A percentile compares a stretch with the other conserved stretches of the same genome.
Conservation (phyloP, 37 sponge, comb jelly and placozoan genomes). For the Crambe crambe region DNA sequence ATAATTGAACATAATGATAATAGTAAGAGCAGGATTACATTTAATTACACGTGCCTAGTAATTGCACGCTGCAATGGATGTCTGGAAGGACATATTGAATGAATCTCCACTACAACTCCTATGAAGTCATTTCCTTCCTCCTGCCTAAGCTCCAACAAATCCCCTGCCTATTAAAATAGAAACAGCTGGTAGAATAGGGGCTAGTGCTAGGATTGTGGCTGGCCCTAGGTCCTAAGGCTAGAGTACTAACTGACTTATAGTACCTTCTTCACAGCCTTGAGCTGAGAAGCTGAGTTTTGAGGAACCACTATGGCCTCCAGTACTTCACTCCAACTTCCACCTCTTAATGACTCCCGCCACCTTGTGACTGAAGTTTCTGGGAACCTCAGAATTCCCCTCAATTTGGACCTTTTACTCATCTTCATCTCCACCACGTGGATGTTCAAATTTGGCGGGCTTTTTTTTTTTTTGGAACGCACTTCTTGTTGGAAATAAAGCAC, state of each 20-base stretch:
- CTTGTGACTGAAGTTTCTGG: neutral
- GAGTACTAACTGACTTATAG: neutral
- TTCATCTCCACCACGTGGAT: conserved; percentile 2
- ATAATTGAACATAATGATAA: neutral
- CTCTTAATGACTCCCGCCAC: neutral
- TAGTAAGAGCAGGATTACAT: neutral
- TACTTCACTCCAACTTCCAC: neutral
- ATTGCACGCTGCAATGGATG: conserved; percentile 70
- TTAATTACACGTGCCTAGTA: conserved; percentile 17
- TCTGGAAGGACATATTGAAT: conserved; percentile 43
- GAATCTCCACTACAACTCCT: conserved; percentile 47
- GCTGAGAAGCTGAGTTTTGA: neutral
- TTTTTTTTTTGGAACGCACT: too few relatives aligned
- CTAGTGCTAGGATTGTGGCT: too few relatives aligned
- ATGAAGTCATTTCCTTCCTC: neutral
- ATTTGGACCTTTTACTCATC: neutral
- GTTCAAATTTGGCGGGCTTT: too few relatives aligned
- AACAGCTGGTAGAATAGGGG: too few relatives aligned
- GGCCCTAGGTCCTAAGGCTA: too few relatives aligned
- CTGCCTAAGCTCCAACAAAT: neutral
- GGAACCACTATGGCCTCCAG: neutral
- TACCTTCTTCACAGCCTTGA: conserved; percentile 18
- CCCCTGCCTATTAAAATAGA: neutral
- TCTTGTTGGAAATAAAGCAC: too few relatives aligned
- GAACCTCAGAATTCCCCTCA: neutral